A percentile compares a stretch with the other conserved stretches of the same genome.
phyloP scores from a whole-genome alignment of 2,888 invertebrate species.

The Sialis lutaria region DNA sequence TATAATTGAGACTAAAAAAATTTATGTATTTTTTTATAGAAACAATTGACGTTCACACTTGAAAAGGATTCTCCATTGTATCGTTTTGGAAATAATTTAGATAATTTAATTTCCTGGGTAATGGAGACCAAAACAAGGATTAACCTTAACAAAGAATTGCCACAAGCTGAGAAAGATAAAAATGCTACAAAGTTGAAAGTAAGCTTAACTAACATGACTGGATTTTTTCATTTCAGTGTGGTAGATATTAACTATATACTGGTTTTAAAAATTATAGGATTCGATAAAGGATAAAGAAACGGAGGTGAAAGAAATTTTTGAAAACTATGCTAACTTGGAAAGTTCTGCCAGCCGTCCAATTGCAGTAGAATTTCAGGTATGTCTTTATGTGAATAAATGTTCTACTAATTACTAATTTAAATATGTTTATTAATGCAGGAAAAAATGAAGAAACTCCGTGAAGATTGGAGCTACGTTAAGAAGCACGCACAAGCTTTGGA shows the following conservation, averaged over 20 bases:
- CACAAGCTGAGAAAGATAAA: conserved; percentile 10
- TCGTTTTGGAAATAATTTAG: conserved; percentile 34
- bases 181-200: conserved; percentile 1
- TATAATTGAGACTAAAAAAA: not conserved
- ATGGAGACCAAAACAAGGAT: conserved; percentile 30
- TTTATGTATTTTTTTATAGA: conserved; percentile 6
- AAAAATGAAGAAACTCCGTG: conserved; percentile 30
- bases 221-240: conserved; percentile 25
- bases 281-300: conserved; percentile 33
- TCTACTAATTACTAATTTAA: not conserved
- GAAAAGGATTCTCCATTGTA: conserved; percentile 36
- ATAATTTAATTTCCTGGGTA: conserved; percentile 34
- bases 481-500: conserved; percentile 16
- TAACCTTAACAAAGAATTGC: conserved; percentile 26
- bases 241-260: conserved; percentile 20
- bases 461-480: conserved; percentile 33
- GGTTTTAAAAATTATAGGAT: conserved; percentile 17
- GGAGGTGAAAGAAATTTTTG: conserved; percentile 41
- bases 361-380: conserved; percentile 28
- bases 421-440: conserved; percentile 16
- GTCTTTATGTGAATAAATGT: conserved; percentile 6
- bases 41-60: conserved; percentile 28
- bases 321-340: conserved; percentile 45
- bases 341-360: conserved; percentile 26
- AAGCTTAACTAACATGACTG: conserved; percentile 18